These are phyloP conservation scores for Todus mexicanus DNA, from an alignment of 2,797 vertebrate genomes.

Conservation along the genomic window DNA sequence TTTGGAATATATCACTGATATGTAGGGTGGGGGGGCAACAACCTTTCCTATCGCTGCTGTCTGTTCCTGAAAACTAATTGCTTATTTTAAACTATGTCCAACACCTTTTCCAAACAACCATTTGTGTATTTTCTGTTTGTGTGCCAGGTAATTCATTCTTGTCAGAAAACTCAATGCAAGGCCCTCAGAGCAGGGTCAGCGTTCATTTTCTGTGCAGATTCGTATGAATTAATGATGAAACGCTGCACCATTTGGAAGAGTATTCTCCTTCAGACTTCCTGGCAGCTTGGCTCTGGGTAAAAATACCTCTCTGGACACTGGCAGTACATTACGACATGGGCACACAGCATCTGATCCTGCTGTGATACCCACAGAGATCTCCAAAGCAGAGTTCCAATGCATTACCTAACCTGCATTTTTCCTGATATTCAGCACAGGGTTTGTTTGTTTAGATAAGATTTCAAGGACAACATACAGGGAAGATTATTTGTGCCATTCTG, in stretches of 20 bases:
- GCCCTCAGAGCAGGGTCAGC: not conserved
- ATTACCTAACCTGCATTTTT: slow-evolving; percentile 19
- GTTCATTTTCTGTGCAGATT: not conserved
- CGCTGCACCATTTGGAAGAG: slow-evolving; percentile 13
- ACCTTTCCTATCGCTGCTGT: not conserved
- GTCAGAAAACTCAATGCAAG: not conserved
- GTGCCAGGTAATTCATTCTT: not conserved
- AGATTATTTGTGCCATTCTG: not conserved
- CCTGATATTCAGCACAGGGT: not conserved
- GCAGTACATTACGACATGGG: not conserved
- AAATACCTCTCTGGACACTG: slow-evolving; percentile 34
- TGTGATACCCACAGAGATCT: slow-evolving; percentile 12
- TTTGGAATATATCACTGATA: not conserved
- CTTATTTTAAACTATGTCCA: not conserved
- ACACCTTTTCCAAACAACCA: not conserved
- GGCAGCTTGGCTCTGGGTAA: not conserved
- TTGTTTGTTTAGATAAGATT: not conserved
- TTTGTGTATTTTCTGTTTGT: not conserved
- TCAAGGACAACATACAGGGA: not conserved
- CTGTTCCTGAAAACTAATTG: not conserved
- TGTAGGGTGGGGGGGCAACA: not conserved
- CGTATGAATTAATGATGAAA: not conserved
- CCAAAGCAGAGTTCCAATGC: slow-evolving; percentile 21
- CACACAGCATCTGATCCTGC: slow-evolving; percentile 30
- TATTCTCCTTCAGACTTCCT: slow-evolving; percentile 4